Conservation (phyloP, 2,113 vertebrate species). For the Cardinalis cardinalis region DNA sequence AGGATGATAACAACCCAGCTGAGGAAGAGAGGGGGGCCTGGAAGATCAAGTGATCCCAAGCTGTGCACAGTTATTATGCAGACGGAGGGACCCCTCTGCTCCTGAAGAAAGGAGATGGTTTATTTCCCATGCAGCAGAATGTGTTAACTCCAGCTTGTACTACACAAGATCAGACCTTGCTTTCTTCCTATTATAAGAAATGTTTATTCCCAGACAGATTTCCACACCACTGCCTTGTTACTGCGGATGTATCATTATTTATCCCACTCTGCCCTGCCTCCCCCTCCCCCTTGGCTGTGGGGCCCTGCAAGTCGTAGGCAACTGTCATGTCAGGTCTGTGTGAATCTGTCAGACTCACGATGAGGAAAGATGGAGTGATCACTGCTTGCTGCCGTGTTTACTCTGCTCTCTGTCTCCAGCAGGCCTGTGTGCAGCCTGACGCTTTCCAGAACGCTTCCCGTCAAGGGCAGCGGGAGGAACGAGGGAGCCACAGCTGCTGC, state of each 20-base stretch:
- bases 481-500: background rate
- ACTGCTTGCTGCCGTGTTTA: background rate
- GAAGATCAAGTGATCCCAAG: conserved; percentile 48
- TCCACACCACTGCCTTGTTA: conserved; percentile 7
- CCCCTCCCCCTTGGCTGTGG: background rate
- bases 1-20: conserved; percentile 34
- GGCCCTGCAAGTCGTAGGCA: background rate
- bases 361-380: conserved; percentile 12
- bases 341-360: background rate
- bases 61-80: conserved; percentile 32
- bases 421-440: background rate
- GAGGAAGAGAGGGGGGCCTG: conserved; percentile 7
- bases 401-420: background rate
- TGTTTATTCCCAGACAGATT: conserved; percentile 23
- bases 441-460: background rate
- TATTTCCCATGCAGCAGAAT: background rate
- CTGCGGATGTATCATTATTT: background rate
- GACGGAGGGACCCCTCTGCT: background rate
- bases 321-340: background rate
- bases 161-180: background rate
- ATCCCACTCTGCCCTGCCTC: background rate
- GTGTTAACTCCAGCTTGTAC: conserved; percentile 5
- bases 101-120: background rate
- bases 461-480: rapidly evolving
- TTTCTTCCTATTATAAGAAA: background rate